phyloP scores from a whole-genome alignment of 2,888 invertebrate genomes.

The Sphinx pinastri region DNA sequence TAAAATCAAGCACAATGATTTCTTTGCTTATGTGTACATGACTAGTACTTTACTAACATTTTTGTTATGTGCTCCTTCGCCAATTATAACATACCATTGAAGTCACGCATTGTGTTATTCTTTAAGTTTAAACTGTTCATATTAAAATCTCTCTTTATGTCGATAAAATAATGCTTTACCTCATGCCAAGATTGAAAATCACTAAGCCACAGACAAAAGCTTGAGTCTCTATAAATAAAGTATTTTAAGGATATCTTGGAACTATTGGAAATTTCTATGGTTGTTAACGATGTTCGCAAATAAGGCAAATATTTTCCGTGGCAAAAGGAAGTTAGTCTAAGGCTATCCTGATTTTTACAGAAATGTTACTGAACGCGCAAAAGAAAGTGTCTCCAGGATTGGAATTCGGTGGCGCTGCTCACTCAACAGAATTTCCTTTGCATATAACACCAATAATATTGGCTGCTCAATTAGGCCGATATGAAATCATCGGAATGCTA shows the following conservation, averaged over 20 bases:
- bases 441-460: constrained; percentile 88
- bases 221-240: no score
- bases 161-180: no score
- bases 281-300: no score
- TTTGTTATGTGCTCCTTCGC: background rate
- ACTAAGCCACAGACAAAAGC: no score
- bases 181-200: no score
- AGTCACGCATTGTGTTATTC: no score
- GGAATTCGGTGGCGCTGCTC: constrained; percentile 61
- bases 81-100: no score
- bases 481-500: constrained; percentile 87
- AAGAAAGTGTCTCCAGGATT: constrained; percentile 60
- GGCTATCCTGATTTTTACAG: constrained; percentile 66
- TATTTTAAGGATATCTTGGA: no score
- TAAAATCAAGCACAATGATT: background rate
- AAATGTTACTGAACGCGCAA: constrained; percentile 56
- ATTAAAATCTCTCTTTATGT: no score
- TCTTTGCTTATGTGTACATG: background rate
- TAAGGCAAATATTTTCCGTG: no score
- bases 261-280: no score
- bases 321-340: background rate
- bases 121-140: no score
- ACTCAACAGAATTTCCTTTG: constrained; percentile 85
- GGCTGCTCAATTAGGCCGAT: constrained; percentile 88
- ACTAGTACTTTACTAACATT: background rate